Base-by-base conservation (phyloP, 2,797 vertebrate species). In the Propithecus deckenii region DNA sequence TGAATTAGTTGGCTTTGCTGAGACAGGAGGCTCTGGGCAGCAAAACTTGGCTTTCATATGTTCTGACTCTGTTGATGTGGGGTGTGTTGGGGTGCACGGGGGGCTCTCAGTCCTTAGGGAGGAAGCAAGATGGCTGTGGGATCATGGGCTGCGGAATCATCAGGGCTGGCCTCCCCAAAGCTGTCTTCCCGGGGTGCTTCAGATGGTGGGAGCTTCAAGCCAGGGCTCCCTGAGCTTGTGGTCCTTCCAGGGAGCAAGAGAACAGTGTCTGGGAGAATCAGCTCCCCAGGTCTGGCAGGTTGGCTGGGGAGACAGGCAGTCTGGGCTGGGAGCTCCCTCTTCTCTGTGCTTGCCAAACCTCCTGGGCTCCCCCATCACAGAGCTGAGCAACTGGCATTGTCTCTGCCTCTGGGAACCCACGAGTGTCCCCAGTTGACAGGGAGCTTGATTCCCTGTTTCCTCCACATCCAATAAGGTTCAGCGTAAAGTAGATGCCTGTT, bases 1-100 rank as follows among this genome's bases (percentile, higher is more conserved):
- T 97, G 98, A 99, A 98, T 98, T 98, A 98, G 98, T 97, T 97
- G 98, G 97, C 98, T 98, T 98, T 98, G 98, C 98, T 96, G 98
- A 98, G 98, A 98, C 97, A 92, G 98, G 98, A 98, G 98, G 98
- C 98, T 98, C 98, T 96, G 97, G 98, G 98, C 98, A 98, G 96
- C 97, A 98, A 88, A 97, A 84, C 98, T 98, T 95, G n/a, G 80
- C 98, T 98, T 98, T 98, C 98, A 98, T 98, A 93, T 83, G 98
- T 98, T 98, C 98, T 97, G 98, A 98, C 97, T 98, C 98, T 92
- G 97, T 97, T 96, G 98, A 98, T 55, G 96, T 65, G 35, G 97
- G 98, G 97, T 84, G 63, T 8, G 50, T 55, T 38, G 80, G 92
- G 93, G 84, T 4, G 14, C 17, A 5, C 0, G 4, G 74, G 4